Percentiles rank a stretch among this genome's conserved stretches.
Evolutionary conservation across 2,113 vertebrate species (phyloP).

Genomic region (Indicator maculatus): DNA sequence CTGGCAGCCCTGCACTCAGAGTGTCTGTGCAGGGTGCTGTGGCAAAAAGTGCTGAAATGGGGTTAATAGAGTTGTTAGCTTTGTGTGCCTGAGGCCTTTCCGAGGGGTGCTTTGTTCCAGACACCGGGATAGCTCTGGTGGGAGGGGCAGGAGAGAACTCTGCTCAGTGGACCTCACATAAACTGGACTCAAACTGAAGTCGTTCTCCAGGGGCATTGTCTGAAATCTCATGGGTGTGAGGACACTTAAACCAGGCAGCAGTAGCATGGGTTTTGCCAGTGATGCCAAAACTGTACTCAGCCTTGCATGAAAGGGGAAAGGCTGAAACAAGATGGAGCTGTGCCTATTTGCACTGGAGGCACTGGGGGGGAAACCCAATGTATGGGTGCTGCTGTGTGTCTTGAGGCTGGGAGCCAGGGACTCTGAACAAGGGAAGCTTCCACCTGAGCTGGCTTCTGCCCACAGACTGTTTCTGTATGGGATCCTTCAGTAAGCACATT

Average conservation of each 20-base stretch:
- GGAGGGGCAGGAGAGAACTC: not conserved
- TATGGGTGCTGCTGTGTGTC: not conserved
- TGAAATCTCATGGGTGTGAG: not conserved
- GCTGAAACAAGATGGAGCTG: not conserved
- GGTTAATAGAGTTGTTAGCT: not conserved
- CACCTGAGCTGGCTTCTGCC: not conserved
- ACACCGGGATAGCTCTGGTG: not conserved
- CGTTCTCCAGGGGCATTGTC: not conserved
- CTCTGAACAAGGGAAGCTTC: not conserved
- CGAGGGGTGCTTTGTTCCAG: not conserved
- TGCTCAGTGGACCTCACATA: fast-evolving
- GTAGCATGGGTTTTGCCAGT: not conserved
- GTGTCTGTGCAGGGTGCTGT: no score
- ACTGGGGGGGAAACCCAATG: not conserved
- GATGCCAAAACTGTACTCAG: not conserved
- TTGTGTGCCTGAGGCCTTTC: not conserved
- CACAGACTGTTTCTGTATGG: not conserved
- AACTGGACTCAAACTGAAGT: not conserved
- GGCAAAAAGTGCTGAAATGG: no score
- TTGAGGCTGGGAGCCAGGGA: not conserved
- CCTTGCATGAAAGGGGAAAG: not conserved
- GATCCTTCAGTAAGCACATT: not conserved
- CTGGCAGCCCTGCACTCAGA: fast-evolving
- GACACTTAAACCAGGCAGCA: not conserved
- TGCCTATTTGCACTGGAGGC: not conserved